Base-by-base conservation (phyloP, 1,140 invertebrate species). In the Sweltsa coloradensis region DNA sequence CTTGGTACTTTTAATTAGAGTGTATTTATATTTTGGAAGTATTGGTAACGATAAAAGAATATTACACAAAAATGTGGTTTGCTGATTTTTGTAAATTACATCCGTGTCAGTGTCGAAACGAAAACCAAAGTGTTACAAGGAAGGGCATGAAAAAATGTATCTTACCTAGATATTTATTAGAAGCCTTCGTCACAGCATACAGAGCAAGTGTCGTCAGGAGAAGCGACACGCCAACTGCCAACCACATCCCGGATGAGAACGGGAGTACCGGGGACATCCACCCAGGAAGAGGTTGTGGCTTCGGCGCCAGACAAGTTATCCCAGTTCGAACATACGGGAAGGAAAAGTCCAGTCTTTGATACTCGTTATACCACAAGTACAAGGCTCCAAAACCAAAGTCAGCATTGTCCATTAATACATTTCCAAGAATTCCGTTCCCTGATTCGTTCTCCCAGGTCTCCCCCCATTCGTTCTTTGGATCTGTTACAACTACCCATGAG, bases 301-400 rank as follows among this genome's bases (percentile, higher is more conserved):
- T 67, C 26, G 75, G 75, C 6, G 69, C 70, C 39, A 78, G 58
- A 54, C 72, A 73, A 11, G 74, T 76, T 16, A 77, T 68, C 29
- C 70, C 73, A 36, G 73, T 72, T 51, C 74, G 60, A 26, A 76
- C 62, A 45, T 62, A 58, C 1, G 72, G 61, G 49, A 62, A 64
- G 2, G 74, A 70, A 48, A 74, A 68, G 56, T 77, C 75, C 52
- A 78, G 55, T 47, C 60, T 71, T 25, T 57, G 46, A 53, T 66
- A 75, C 58, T 67, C 66, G 53, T 69, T 63, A 52, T 69, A 71
- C 75, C 75, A 78, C 9, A 71, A 68, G 59, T 76, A 78, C 3
- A 76, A 56, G 23, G 74, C 73, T 51, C 62, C 72, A 48, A 70
- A 67, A 26, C 73, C 76, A 36, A 77, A 51, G 58, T 77, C 74